phyloP scores from a whole-genome alignment of 2,113 vertebrate genomes.

The Microcebus lehilahytsara region DNA sequence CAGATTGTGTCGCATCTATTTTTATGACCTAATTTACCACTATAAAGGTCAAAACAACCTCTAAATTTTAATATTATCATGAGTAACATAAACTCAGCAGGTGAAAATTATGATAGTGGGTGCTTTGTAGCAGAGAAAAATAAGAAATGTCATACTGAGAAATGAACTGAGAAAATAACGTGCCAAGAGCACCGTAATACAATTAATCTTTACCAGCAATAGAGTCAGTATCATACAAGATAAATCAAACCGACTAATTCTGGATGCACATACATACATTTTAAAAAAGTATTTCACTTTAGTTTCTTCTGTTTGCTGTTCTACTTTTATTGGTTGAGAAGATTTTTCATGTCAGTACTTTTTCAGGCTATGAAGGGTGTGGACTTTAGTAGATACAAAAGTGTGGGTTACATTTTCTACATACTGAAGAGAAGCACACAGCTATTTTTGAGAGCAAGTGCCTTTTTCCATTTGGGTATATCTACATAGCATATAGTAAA shows the following conservation, averaged over 20 bases:
- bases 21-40: constrained; percentile 68
- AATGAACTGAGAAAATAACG: constrained; percentile 82
- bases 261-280: constrained; percentile 72
- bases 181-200: constrained; percentile 77
- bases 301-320: constrained; percentile 63
- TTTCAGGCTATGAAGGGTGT: constrained; percentile 30
- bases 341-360: constrained; percentile 64
- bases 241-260: constrained; percentile 80
- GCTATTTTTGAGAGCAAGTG: background rate
- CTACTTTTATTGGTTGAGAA: constrained; percentile 55
- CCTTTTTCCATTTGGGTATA: background rate
- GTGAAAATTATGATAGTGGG: constrained; percentile 81
- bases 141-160: constrained; percentile 81
- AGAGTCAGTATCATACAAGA: constrained; percentile 73
- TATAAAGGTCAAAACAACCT: constrained; percentile 63
- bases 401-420: background rate
- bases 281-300: constrained; percentile 57
- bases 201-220: constrained; percentile 81
- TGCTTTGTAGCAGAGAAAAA: constrained; percentile 80
- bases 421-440: background rate
- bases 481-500: background rate
- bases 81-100: constrained; percentile 81
- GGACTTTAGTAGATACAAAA: background rate
- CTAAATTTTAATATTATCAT: constrained; percentile 76
- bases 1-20: constrained; percentile 28